These are phyloP conservation scores for Mactromeris polynyma DNA, from an alignment of 2,888 invertebrate genomes.

Conservation along the genomic window DNA sequence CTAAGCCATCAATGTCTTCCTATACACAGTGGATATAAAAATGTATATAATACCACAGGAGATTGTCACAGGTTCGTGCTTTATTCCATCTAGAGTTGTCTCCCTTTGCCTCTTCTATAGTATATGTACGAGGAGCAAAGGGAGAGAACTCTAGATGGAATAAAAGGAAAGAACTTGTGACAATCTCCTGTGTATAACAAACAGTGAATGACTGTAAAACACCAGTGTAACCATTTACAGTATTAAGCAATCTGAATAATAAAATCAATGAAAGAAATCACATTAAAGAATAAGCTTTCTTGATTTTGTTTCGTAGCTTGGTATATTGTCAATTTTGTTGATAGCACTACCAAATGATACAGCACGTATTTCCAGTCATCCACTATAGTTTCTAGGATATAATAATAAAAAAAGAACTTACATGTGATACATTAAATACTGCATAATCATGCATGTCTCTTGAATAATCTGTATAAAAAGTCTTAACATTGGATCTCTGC, in stretches of 20 bases:
- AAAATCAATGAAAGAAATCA: neutral
- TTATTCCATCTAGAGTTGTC: too few relatives aligned
- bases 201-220: conserved; percentile 5
- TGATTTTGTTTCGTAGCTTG: too few relatives aligned
- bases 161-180: too few relatives aligned
- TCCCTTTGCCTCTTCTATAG: too few relatives aligned
- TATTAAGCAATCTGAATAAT: neutral
- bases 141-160: too few relatives aligned
- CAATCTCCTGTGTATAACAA: too few relatives aligned
- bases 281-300: too few relatives aligned
- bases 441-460: neutral
- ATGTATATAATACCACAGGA: too few relatives aligned
- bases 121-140: too few relatives aligned
- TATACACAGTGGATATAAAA: neutral
- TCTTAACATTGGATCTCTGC: neutral
- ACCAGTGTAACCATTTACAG: neutral
- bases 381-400: neutral
- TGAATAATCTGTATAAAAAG: neutral
- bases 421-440: neutral
- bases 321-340: too few relatives aligned
- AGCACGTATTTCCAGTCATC: neutral
- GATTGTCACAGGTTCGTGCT: too few relatives aligned
- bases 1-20: neutral
- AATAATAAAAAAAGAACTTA: neutral
- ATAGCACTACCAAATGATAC: neutral